Conservation (phyloP, 2,113 vertebrate genomes). For the Dromiciops gliroides region DNA sequence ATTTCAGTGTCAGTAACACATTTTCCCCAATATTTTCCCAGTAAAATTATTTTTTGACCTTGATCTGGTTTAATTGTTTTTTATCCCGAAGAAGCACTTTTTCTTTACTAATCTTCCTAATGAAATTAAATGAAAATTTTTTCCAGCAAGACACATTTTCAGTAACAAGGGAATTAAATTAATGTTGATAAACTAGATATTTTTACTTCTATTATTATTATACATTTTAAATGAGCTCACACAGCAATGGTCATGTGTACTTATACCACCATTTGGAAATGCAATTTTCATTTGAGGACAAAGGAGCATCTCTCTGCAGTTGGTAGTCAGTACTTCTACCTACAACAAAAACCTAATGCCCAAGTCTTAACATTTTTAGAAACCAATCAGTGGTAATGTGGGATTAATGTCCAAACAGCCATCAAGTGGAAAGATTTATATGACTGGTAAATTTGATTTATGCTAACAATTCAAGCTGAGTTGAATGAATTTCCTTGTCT, state of each 20-base stretch:
- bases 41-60: slow-evolving; percentile 10
- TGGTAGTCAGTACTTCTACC: background rate
- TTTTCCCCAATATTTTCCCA: slow-evolving; percentile 45
- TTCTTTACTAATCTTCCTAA: slow-evolving; percentile 43
- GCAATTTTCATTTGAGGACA: slow-evolving; percentile 58
- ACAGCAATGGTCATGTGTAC: slow-evolving; percentile 20
- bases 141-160: slow-evolving; percentile 35
- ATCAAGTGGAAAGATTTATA: background rate
- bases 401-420: background rate
- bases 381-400: background rate
- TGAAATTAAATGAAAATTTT: slow-evolving; percentile 48
- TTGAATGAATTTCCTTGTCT: background rate
- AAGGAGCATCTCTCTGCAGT: background rate
- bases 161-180: slow-evolving; percentile 50
- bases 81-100: slow-evolving; percentile 41
- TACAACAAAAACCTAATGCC: background rate
- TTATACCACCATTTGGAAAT: slow-evolving; percentile 34
- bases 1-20: background rate
- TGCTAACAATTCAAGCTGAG: background rate
- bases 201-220: slow-evolving; percentile 40
- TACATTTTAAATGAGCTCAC: slow-evolving; percentile 20
- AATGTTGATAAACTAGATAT: background rate
- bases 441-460: slow-evolving; percentile 42
- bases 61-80: slow-evolving; percentile 59
- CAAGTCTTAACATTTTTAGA: background rate